phyloP scores from a whole-genome alignment of 2,888 invertebrate species.

The Nephrotoma guestfalica region DNA sequence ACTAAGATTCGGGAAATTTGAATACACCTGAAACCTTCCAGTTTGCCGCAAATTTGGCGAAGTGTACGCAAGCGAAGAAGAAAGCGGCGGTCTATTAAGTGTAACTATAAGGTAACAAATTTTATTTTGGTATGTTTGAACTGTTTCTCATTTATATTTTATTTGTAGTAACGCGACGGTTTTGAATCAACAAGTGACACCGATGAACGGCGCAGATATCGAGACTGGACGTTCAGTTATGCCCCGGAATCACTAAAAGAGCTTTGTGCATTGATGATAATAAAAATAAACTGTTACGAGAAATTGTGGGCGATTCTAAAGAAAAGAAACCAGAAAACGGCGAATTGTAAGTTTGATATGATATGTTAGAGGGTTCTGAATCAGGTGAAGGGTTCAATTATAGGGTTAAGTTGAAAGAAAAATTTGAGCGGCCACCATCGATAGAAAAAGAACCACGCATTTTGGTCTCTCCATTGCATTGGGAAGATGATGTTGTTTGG shows the following conservation, averaged over 20 bases:
- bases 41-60: conserved; percentile 87
- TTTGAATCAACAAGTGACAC: conserved; percentile 32
- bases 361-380: conserved; percentile 89
- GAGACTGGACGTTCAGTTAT: conserved; percentile 46
- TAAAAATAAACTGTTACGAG: conserved; percentile 48
- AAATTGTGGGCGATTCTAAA: conserved; percentile 28
- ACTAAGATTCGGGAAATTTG: conserved; percentile 37
- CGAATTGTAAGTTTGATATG: conserved; percentile 84
- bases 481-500: conserved; percentile 99
- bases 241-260: conserved; percentile 46
- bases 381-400: conserved; percentile 93
- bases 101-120: conserved; percentile 17
- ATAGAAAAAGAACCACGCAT: conserved; percentile 44
- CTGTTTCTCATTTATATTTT: not conserved
- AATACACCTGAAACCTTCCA: conserved; percentile 89
- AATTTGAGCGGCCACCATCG: conserved; percentile 12
- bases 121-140: not conserved
- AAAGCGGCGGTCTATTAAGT: conserved; percentile 27
- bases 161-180: conserved; percentile 16
- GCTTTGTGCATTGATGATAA: conserved; percentile 63
- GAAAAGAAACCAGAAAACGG: conserved; percentile 41
- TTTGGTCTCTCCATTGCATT: conserved; percentile 91
- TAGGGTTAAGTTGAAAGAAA: conserved; percentile 64
- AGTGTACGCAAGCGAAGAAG: conserved; percentile 48
- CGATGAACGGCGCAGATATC: conserved; percentile 25